Percentiles rank a stretch among this genome's conserved stretches.
These are phyloP conservation scores for Parnassius glacialis DNA, from an alignment of 2,888 invertebrate genomes.

Conservation along the genomic window DNA sequence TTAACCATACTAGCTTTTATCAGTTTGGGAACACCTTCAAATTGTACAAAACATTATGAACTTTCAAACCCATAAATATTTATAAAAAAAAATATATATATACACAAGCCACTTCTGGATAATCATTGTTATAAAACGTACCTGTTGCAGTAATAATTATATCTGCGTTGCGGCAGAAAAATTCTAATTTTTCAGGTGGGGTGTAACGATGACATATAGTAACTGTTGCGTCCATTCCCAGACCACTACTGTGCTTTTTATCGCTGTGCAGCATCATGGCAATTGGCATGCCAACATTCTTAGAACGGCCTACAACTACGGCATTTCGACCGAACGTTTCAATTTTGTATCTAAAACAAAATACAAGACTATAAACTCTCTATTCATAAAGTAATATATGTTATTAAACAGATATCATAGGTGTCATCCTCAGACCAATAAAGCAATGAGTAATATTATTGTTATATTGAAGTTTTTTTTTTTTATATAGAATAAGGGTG, in stretches of 20 bases:
- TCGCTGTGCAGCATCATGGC: constrained; percentile 92
- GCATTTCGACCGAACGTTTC: constrained; percentile 92
- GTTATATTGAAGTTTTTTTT: too few species aligned
- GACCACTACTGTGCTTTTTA: constrained; percentile 82
- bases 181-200: constrained; percentile 86
- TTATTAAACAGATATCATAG: background rate
- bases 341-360: constrained; percentile 70
- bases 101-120: background rate
- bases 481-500: too few species aligned
- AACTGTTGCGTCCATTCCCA: constrained; percentile 92
- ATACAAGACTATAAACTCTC: background rate
- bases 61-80: background rate
- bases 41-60: background rate
- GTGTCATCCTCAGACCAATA: too few species aligned
- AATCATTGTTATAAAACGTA: constrained; percentile 31
- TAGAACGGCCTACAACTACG: constrained; percentile 93
- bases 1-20: constrained; percentile 93
- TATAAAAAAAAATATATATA: background rate
- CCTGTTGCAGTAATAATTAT: constrained; percentile 89
- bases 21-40: constrained; percentile 85
- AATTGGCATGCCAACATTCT: constrained; percentile 95
- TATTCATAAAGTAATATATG: background rate
- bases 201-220: constrained; percentile 95
- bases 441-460: too few species aligned
- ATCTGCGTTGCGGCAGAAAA: constrained; percentile 87